Percentiles rank a stretch among this genome's conserved stretches.
Evolutionary conservation across 2,797 vertebrate genomes (phyloP).

Genomic region (Denticeps clupeoides): DNA sequence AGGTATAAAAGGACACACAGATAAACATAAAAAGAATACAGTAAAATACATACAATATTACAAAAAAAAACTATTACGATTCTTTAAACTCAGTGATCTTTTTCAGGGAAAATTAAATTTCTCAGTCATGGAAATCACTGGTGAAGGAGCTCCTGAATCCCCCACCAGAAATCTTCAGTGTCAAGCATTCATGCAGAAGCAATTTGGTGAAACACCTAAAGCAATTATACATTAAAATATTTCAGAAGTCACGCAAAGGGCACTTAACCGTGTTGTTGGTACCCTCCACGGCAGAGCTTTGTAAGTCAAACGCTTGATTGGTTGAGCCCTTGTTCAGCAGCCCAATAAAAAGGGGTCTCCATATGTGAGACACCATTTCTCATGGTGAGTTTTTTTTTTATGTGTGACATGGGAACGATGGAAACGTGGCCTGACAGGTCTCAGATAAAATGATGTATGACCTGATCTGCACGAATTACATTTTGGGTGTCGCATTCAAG

Average conservation of each 20-base stretch:
- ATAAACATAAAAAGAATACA: not conserved
- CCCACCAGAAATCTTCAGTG: conserved; percentile 18
- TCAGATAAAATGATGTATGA: conserved; percentile 17
- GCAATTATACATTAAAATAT: conserved; percentile 37
- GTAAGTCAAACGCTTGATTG: conserved; percentile 20
- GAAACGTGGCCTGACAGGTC: conserved; percentile 13
- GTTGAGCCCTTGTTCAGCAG: conserved; percentile 8
- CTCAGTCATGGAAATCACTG: not conserved
- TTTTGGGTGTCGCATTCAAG: too few relatives aligned
- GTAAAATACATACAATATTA: conserved; percentile 4
- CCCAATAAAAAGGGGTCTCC: conserved; percentile 31
- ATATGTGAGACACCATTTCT: conserved; percentile 18
- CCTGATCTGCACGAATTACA: conserved; percentile 15
- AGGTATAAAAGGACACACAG: too few relatives aligned
- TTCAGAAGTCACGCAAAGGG: conserved; percentile 20
- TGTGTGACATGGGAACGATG: conserved; percentile 13
- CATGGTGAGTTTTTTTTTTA: conserved; percentile 31
- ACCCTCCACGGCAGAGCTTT: conserved; percentile 18
- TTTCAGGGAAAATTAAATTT: conserved; percentile 18
- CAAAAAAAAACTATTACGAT: too few relatives aligned
- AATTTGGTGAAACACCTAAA: conserved; percentile 26
- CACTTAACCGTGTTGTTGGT: conserved; percentile 27
- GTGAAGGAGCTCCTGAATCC: conserved; percentile 6
- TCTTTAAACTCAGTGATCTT: too few relatives aligned
- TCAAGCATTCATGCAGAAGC: conserved; percentile 30